Base-by-base conservation (phyloP, 2,113 vertebrate genomes). In the Pithys albifrons region DNA sequence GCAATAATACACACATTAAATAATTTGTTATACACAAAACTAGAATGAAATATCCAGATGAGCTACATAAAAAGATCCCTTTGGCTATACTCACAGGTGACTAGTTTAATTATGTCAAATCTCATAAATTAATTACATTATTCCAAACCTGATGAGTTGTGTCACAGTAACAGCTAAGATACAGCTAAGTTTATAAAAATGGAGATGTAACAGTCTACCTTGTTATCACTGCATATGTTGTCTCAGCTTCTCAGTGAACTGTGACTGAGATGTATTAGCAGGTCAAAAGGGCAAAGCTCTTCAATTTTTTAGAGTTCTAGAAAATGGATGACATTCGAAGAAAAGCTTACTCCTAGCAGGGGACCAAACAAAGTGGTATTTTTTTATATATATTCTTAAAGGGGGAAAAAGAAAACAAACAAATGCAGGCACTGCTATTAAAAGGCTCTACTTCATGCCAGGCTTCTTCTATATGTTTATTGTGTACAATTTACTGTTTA, bases 311-410 rank as follows among this genome's bases (percentile, higher is more conserved):
- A 96, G 79, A 92, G 71, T 93, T 77, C 41, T 76, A 95, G 64
- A 73, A 97, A 97, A 95, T 57, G 94, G 67, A 41, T 96, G 96
- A 95, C 91, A 97, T 97, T 97, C 95, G 33, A 72, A 96, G 73
- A 96, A 96, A 95, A 93, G 94, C 76, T 95, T 49, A 77, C 37
- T 81, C 94, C 88, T 96, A 91, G 77, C 75, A 80, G 89, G 97
- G 54, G 72, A 95, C 91, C 88, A 69, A 92, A 82, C 35, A 82
- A 86, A 92, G 83, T 61, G 61, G 35, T 76, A 71, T 61, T 94
- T 71, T 58, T 52, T 62, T 58, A 9, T 88, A 89, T 39, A 59
- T 67, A 33, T 75, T 89, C 69, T 92, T 93, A 73, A 84, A 82
- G 64, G 72, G 16, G 14, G 23, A 65, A 71, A 84, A 74, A 94